Evolutionary conservation across 2,113 vertebrate genomes (phyloP).

Genomic region (Bucco capensis): DNA sequence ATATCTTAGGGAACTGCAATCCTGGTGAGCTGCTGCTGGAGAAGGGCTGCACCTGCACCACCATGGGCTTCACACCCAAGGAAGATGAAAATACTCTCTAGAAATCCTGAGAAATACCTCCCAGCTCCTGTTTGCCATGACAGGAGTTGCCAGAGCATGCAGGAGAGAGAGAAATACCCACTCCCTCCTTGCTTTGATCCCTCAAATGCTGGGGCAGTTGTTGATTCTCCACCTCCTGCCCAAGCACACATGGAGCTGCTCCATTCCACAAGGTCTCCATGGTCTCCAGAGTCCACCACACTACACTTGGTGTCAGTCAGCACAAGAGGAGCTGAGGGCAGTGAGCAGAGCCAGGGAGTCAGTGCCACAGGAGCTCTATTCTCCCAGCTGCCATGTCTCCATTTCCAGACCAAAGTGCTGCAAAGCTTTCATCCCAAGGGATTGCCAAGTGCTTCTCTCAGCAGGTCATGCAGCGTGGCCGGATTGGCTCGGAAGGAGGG

Average conservation of each 20-base stretch:
- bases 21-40: neutral
- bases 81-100: neutral
- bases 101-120: neutral
- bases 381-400: neutral
- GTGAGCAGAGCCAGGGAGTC: neutral
- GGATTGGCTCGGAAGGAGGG: slow-evolving; percentile 72
- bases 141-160: neutral
- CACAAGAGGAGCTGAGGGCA: neutral
- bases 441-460: slow-evolving; percentile 67
- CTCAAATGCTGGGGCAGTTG: neutral
- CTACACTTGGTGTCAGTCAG: neutral
- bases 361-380: neutral
- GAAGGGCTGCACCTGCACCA: neutral
- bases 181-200: neutral
- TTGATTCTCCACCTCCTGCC: neutral
- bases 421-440: neutral
- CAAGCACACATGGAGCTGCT: accelerated
- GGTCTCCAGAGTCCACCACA: neutral
- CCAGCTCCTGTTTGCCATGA: neutral
- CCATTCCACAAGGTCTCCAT: accelerated
- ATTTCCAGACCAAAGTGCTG: neutral
- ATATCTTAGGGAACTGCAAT: neutral
- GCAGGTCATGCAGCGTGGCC: slow-evolving; percentile 93
- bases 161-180: neutral
- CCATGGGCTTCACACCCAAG: neutral